Conservation (phyloP, 2,888 invertebrate genomes). For the Lasius fuliginosus region DNA sequence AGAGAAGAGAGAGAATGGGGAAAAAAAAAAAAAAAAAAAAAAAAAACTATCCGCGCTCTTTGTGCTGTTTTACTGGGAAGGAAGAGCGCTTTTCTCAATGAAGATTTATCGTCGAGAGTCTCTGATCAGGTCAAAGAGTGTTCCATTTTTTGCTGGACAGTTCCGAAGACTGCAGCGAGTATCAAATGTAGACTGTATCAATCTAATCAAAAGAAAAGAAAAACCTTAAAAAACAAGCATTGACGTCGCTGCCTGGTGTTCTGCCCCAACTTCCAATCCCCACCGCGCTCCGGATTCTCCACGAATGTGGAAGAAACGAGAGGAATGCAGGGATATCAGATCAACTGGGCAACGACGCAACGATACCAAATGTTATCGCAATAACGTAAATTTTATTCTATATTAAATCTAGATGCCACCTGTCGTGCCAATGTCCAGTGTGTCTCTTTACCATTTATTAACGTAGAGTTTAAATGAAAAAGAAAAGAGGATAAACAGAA, state of each 20-base stretch:
- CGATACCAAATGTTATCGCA: slow-evolving; percentile 87
- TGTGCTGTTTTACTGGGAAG: slow-evolving; percentile 17
- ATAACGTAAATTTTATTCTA: slow-evolving; percentile 87
- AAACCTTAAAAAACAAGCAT: slow-evolving; percentile 80
- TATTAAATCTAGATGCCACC: slow-evolving; percentile 87
- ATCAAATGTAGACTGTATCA: slow-evolving; percentile 86
- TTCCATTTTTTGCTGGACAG: slow-evolving; percentile 84
- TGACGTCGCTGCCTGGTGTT: slow-evolving; percentile 83
- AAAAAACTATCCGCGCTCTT: slow-evolving; percentile 50
- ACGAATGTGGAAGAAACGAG: slow-evolving; percentile 54
- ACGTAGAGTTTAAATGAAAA: slow-evolving; percentile 84
- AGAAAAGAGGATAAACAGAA: slow-evolving; percentile 40
- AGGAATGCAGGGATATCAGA: slow-evolving; percentile 62
- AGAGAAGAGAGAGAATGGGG: slow-evolving; percentile 11
- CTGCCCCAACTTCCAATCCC: slow-evolving; percentile 58
- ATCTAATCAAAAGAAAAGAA: slow-evolving; percentile 85
- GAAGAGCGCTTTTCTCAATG: slow-evolving; percentile 67
- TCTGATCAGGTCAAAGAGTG: slow-evolving; percentile 81
- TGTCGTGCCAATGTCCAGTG: slow-evolving; percentile 87
- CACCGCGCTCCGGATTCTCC: slow-evolving; percentile 33
- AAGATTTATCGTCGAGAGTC: slow-evolving; percentile 73
- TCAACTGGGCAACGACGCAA: slow-evolving; percentile 85
- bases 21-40: slow-evolving; percentile 44
- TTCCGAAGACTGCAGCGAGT: slow-evolving; percentile 85
- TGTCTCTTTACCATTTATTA: slow-evolving; percentile 86